phyloP scores from a whole-genome alignment of 2,797 vertebrate species.

The Onychomys torridus region DNA sequence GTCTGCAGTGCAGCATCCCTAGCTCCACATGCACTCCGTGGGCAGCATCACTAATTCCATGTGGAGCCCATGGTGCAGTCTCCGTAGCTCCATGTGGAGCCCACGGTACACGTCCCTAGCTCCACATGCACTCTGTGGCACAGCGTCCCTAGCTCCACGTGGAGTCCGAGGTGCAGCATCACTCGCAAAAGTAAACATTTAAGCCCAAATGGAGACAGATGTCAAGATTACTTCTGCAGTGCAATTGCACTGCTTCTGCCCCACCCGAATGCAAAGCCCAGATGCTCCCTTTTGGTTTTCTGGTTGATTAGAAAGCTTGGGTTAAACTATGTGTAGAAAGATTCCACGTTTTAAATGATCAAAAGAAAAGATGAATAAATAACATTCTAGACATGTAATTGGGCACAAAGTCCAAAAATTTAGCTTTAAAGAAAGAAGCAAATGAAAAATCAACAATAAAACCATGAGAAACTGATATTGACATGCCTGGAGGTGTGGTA shows the following conservation, averaged over 20 bases:
- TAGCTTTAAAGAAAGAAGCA: background rate
- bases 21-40: background rate
- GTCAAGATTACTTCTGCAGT: background rate
- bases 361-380: constrained; percentile 38
- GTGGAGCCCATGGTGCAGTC: background rate
- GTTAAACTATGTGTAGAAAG: background rate
- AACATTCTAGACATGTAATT: constrained; percentile 1
- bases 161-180: background rate
- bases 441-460: background rate
- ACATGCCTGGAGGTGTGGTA: background rate
- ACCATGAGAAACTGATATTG: background rate
- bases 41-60: background rate
- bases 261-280: background rate
- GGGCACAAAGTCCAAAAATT: constrained; percentile 2
- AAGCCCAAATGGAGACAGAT: background rate
- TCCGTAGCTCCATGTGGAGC: background rate
- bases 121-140: background rate
- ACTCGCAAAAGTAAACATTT: background rate
- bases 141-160: background rate
- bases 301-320: constrained; percentile 46
- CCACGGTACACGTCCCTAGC: background rate
- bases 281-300: constrained; percentile 20
- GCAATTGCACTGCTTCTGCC: background rate
- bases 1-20: background rate
- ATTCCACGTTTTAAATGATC: constrained; percentile 11